Percentiles rank a stretch among this genome's conserved stretches.
Evolutionary conservation across 2,797 vertebrate species (phyloP).

Genomic region (Agapornis canus): DNA sequence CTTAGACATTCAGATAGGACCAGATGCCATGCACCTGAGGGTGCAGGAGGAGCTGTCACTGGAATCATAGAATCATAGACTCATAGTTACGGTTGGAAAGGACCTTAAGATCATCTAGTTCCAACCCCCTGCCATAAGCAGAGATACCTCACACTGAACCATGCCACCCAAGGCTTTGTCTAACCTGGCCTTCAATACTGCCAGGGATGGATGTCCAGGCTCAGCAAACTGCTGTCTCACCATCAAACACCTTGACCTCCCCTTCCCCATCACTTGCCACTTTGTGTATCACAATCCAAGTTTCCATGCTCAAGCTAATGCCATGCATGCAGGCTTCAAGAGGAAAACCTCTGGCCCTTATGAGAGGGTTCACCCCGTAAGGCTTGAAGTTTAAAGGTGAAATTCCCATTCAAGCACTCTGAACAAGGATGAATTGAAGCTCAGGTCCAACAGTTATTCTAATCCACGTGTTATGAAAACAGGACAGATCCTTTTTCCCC

Average conservation of each 20-base stretch:
- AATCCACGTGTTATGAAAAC: background rate
- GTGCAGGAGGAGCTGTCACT: background rate
- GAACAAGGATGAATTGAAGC: background rate
- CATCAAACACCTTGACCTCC: background rate
- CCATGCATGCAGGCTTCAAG: background rate
- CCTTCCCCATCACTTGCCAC: background rate
- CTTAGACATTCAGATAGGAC: background rate
- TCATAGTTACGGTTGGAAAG: no score
- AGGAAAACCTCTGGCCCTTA: background rate
- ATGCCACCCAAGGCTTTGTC: no score
- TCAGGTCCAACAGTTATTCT: background rate
- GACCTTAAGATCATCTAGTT: no score
- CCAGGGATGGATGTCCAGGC: background rate
- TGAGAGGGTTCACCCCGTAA: background rate
- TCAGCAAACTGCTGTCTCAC: background rate
- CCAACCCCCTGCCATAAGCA: no score
- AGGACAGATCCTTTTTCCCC: background rate
- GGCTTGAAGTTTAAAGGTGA: background rate
- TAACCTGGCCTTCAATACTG: no score
- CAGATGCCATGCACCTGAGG: background rate
- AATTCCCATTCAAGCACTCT: background rate
- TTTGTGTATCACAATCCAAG: background rate
- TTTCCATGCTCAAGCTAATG: fast-evolving
- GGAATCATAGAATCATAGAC: background rate
- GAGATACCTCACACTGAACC: no score